A percentile compares a stretch with the other conserved stretches of the same genome.
These are phyloP conservation scores for Gnathochromis pfefferi DNA, from an alignment of 2,113 vertebrate species.

Conservation along the genomic window DNA sequence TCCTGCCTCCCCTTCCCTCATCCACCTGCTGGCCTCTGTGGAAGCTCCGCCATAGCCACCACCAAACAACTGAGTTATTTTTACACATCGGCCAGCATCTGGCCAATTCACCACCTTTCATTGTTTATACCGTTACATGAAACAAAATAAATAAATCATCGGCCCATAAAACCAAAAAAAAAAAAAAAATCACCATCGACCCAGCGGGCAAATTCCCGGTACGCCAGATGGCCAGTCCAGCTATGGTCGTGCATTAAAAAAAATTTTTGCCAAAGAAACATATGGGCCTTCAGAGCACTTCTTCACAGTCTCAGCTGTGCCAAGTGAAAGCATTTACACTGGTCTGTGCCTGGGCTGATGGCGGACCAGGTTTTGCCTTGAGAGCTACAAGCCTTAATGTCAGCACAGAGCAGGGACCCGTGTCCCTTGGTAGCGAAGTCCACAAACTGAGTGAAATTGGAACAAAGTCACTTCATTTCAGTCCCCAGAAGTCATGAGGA, in stretches of 20 bases:
- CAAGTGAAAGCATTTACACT: background rate
- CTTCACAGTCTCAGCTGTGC: background rate
- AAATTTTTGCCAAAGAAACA: background rate
- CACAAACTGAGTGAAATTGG: background rate
- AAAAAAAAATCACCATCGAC: background rate
- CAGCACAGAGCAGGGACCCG: background rate
- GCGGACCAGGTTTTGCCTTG: background rate
- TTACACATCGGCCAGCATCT: no score
- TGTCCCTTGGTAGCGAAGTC: background rate
- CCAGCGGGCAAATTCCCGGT: background rate
- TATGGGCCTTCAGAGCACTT: background rate
- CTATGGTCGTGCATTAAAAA: background rate
- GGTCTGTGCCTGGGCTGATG: background rate
- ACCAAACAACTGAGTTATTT: no score
- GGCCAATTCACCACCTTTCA: no score
- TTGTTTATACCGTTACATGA: no score
- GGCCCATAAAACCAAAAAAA: background rate
- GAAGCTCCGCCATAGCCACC: no score
- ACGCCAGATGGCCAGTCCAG: background rate
- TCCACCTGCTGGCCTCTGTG: no score
- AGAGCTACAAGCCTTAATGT: background rate
- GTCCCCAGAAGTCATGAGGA: background rate
- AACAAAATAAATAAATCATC: no score
- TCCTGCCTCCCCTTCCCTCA: no score
- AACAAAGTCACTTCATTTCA: background rate